Conservation (phyloP, 2,888 invertebrate genomes). For the Oxyteleia sp. region DNA sequence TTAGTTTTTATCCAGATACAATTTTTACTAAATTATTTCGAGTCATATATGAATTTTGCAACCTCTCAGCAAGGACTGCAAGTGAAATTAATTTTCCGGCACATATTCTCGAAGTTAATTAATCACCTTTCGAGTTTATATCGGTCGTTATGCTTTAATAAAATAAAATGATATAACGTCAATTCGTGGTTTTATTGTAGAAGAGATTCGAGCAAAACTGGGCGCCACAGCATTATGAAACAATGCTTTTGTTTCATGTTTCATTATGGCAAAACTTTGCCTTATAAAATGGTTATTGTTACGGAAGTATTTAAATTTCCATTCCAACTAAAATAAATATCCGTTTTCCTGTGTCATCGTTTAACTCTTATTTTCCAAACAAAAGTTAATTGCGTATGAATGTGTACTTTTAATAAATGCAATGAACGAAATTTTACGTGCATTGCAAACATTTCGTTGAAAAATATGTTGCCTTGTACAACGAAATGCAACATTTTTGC, state of each 20-base stretch:
- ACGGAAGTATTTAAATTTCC: neutral
- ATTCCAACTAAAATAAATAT: neutral
- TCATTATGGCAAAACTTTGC: neutral
- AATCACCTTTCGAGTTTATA: slow-evolving; percentile 28
- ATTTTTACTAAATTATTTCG: too few relatives aligned
- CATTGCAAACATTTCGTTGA: neutral
- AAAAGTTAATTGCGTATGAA: slow-evolving; percentile 2
- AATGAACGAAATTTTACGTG: neutral
- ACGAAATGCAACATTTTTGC: too few relatives aligned
- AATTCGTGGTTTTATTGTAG: slow-evolving; percentile 1
- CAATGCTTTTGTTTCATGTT: slow-evolving; percentile 16
- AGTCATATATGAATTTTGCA: neutral
- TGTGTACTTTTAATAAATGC: neutral
- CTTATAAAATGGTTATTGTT: slow-evolving; percentile 7
- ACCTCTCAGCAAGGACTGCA: neutral
- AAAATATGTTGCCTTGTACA: neutral
- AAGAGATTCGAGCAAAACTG: slow-evolving; percentile 1
- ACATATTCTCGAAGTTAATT: slow-evolving; percentile 36
- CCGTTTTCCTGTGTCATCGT: neutral
- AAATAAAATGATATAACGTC: slow-evolving; percentile 15
- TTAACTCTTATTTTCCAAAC: neutral
- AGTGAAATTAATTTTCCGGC: slow-evolving; percentile 24
- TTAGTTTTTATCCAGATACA: too few relatives aligned
- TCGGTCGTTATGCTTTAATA: slow-evolving; percentile 11
- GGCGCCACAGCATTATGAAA: neutral